These are phyloP conservation scores for Chaetodon trifascialis DNA, from an alignment of 2,113 vertebrate species.

Conservation along the genomic window DNA sequence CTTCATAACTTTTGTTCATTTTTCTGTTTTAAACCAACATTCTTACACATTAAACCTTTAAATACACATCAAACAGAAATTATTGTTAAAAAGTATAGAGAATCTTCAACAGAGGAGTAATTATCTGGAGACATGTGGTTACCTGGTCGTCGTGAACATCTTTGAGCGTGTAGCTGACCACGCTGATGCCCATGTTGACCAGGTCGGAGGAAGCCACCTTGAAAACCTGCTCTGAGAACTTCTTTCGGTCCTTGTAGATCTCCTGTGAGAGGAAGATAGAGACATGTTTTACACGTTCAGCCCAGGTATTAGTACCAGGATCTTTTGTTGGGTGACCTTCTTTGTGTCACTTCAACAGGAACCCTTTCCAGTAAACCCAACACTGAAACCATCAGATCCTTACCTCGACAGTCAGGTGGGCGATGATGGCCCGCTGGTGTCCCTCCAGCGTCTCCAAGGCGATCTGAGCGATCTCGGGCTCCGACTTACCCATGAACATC, in stretches of 20 bases:
- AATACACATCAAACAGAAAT: background rate
- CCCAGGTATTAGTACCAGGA: too few relatives aligned
- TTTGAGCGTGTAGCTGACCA: constrained; percentile 95
- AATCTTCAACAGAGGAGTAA: background rate
- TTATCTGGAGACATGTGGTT: background rate
- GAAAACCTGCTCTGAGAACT: constrained; percentile 95
- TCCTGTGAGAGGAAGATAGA: constrained; percentile 81
- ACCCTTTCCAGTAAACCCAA: background rate
- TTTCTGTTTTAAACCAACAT: too few relatives aligned
- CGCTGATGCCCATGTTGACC: constrained; percentile 96
- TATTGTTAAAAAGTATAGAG: background rate
- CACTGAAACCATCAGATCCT: background rate
- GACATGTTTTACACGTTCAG: background rate
- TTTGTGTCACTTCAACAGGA: too few relatives aligned
- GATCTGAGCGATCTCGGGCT: constrained; percentile 91
- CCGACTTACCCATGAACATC: constrained; percentile 96
- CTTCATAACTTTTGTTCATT: too few relatives aligned
- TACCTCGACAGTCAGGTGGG: constrained; percentile 96
- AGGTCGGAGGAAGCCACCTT: constrained; percentile 94
- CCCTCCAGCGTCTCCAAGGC: constrained; percentile 94
- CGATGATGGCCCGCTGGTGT: constrained; percentile 95
- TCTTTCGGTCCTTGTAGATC: constrained; percentile 96
- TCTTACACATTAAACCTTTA: too few relatives aligned
- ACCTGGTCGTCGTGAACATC: constrained; percentile 90
- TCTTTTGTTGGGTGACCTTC: too few relatives aligned